Evolutionary conservation across 2,888 invertebrate species (phyloP).

Genomic region (Amphimallon solstitiale): DNA sequence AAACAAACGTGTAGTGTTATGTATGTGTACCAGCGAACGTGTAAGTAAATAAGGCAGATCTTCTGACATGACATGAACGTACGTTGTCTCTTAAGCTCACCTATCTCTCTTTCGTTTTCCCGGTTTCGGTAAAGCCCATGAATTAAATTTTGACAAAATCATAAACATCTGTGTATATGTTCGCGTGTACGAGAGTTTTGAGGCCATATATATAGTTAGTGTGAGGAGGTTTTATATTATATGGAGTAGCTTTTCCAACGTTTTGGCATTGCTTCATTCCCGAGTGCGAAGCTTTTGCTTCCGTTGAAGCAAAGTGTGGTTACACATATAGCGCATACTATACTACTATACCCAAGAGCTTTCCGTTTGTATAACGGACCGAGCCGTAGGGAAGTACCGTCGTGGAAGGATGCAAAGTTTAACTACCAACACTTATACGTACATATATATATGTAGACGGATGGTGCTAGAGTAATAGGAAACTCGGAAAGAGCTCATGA

Average conservation of each 20-base stretch:
- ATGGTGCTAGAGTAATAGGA: slow-evolving; percentile 16
- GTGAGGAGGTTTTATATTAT: not conserved
- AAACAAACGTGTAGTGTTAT: too few relatives aligned
- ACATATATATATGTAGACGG: not conserved
- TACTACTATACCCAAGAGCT: slow-evolving; percentile 18
- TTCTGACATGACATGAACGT: not conserved
- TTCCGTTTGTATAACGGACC: slow-evolving; percentile 2
- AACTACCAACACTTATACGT: slow-evolving; percentile 24
- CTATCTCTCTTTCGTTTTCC: not conserved
- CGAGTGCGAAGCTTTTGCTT: slow-evolving; percentile 6
- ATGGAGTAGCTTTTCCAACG: not conserved
- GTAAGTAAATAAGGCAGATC: not conserved
- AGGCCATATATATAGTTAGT: not conserved
- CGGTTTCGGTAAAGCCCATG: not conserved
- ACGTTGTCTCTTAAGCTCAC: not conserved
- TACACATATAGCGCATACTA: slow-evolving; percentile 14
- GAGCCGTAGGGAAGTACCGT: not conserved
- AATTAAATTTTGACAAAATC: slow-evolving; percentile 40
- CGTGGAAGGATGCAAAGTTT: slow-evolving; percentile 29
- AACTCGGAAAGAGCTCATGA: slow-evolving; percentile 23
- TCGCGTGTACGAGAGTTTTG: not conserved
- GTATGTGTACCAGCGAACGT: too few relatives aligned
- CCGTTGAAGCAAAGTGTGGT: slow-evolving; percentile 28
- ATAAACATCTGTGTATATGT: slow-evolving; percentile 34
- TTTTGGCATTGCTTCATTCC: slow-evolving; percentile 17